A percentile compares a stretch with the other conserved stretches of the same genome.
Evolutionary conservation across 1,140 invertebrate genomes (phyloP).

Genomic region (Drosophila ambigua): DNA sequence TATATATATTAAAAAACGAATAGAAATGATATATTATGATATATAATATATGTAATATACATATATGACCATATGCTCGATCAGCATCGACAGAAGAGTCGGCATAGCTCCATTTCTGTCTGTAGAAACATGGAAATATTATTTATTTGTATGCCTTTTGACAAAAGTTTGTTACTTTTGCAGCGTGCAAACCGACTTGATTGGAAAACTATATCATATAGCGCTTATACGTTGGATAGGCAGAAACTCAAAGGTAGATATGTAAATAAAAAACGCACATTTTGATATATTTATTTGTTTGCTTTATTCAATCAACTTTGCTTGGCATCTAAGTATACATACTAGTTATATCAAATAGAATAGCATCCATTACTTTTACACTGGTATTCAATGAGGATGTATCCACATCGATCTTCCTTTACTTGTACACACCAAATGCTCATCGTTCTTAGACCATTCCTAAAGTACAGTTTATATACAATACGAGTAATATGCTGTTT

Average conservation of each 20-base stretch:
- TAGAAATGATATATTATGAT: too few relatives aligned
- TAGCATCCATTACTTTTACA: constrained; percentile 27
- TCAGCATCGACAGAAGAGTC: too few relatives aligned
- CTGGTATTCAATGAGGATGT: constrained; percentile 16
- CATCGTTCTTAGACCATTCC: constrained; percentile 44
- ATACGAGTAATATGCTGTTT: constrained; percentile 43
- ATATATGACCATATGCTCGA: too few relatives aligned
- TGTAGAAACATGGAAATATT: too few relatives aligned
- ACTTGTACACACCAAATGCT: constrained; percentile 78
- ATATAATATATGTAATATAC: too few relatives aligned
- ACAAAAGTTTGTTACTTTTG: too few relatives aligned
- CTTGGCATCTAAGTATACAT: constrained; percentile 43
- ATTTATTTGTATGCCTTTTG: too few relatives aligned
- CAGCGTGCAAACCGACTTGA: too few relatives aligned
- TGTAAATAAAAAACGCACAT: background rate
- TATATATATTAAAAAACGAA: too few relatives aligned
- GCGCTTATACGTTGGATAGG: too few relatives aligned
- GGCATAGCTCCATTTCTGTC: too few relatives aligned
- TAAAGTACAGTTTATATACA: constrained; percentile 64
- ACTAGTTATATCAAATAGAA: constrained; percentile 9
- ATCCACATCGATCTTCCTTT: constrained; percentile 33
- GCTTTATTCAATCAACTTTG: constrained; percentile 65
- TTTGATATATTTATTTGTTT: constrained; percentile 11
- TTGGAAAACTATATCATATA: too few relatives aligned
- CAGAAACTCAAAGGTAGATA: background rate